These are phyloP conservation scores for Drosophila leonis DNA, from an alignment of 2,888 invertebrate genomes.

Conservation along the genomic window DNA sequence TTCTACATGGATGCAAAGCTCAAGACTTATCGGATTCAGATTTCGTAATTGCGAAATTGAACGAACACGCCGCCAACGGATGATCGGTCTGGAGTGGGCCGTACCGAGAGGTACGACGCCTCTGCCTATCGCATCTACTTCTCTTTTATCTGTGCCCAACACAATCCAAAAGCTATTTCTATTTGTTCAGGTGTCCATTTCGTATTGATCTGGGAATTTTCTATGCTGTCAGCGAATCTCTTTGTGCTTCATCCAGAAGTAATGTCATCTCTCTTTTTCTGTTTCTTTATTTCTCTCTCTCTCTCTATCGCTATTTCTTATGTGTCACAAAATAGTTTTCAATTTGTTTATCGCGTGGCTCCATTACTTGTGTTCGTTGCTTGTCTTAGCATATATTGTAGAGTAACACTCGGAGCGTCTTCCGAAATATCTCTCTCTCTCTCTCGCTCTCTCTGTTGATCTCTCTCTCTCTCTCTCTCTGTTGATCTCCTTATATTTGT, in stretches of 20 bases:
- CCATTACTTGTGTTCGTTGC: too few relatives aligned
- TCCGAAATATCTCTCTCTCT: too few relatives aligned
- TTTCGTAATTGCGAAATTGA: slow-evolving; percentile 16
- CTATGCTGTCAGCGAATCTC: background rate
- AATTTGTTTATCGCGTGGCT: background rate
- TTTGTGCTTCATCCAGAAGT: background rate
- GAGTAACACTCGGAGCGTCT: too few relatives aligned
- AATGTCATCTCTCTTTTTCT: background rate
- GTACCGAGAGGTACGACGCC: background rate
- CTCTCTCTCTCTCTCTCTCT: background rate
- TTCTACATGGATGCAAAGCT: slow-evolving; percentile 9
- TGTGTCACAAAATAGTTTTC: background rate
- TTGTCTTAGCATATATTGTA: too few relatives aligned
- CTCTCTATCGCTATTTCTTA: background rate
- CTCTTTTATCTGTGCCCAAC: background rate
- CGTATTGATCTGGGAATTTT: background rate
- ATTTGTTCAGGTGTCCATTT: background rate
- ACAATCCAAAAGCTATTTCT: background rate
- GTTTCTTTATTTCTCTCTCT: background rate
- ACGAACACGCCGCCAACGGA: slow-evolving; percentile 15
- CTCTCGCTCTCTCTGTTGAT: background rate
- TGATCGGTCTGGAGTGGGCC: slow-evolving; percentile 18
- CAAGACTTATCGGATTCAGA: slow-evolving; percentile 26
- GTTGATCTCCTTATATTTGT: too few relatives aligned
- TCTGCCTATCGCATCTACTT: background rate